Percentiles rank a stretch among this genome's conserved stretches.
phyloP scores from a whole-genome alignment of 2,113 vertebrate genomes.

The Cichladusa arquata region DNA sequence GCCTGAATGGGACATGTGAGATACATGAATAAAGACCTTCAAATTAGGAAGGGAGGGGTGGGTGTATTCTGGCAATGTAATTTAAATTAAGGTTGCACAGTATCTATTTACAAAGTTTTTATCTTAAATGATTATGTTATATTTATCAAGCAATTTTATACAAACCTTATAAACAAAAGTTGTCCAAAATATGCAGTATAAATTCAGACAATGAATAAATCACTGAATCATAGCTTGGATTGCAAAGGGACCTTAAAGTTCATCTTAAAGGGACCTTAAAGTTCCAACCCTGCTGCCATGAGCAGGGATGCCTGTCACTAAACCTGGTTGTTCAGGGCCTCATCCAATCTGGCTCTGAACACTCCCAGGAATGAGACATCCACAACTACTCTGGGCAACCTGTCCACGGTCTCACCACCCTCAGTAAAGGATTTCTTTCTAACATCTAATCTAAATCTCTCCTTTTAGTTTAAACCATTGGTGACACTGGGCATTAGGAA shows the following conservation, averaged over 20 bases:
- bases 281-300: neutral
- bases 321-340: neutral
- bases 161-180: neutral
- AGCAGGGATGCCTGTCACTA: neutral
- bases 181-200: neutral
- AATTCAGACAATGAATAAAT: neutral
- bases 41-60: slow-evolving; percentile 47
- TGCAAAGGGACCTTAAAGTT: neutral
- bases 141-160: neutral
- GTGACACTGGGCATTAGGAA: neutral
- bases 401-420: neutral
- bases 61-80: neutral
- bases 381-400: neutral
- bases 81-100: neutral
- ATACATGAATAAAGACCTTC: slow-evolving; percentile 22
- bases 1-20: neutral
- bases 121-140: neutral
- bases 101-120: neutral
- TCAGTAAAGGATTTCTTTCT: neutral
- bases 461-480: neutral
- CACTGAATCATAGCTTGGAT: neutral
- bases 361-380: neutral
- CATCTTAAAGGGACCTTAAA: neutral
- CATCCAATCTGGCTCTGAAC: neutral
- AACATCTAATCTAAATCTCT: neutral